Base-by-base conservation (phyloP, 2,797 vertebrate genomes). In the Phyllotis vaccarum region DNA sequence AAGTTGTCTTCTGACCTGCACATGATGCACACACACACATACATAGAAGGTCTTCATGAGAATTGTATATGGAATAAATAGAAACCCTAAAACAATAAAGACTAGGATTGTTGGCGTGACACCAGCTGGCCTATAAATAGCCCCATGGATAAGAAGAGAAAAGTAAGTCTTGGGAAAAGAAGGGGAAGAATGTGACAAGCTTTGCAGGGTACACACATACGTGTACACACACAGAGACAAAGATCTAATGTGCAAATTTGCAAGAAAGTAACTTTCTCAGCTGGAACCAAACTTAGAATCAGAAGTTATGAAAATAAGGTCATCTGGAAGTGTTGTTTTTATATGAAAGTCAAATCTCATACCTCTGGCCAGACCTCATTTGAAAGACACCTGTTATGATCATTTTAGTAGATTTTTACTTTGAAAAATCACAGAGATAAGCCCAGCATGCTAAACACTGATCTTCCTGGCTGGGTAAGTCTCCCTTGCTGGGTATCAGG, bases 181-280 rank as follows among this genome's bases (percentile, higher is more conserved):
- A 88, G 29, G 34, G 31, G 68, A 17, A 75, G 52, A 92, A 82
- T 46, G 54, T 46, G 80, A 90, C 6, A 46, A 56, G n/a, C 3
- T 72, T 22, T 54, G 10, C 37, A 88, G 17, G 27, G 17, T 27
- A 8, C 46, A 22, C 46, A 49, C 74, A 13, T 37, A 5, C 22
- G 37, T 29, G n/a, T 17, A 34, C 6, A 24, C 21, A 40, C 21
- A 24, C 70, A 40, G 37, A 72, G 4, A 29, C 75, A 34, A 58
- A 85, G 70, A 74, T 34, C 29, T 5, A 37, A 37, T 43, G 56
- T 27, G 21, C 64, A 66, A 90, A 82, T 60, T 22, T 16, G 8
- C 66, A 91, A 93, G 87, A 89, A 96, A 94, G 87, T 83, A 37
- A 83, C 96, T 94, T 97, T 96, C 81, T 96, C 92, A 93, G 85